Base-by-base conservation (phyloP, 2,113 vertebrate genomes). In the Rhynchopsitta pachyrhyncha region DNA sequence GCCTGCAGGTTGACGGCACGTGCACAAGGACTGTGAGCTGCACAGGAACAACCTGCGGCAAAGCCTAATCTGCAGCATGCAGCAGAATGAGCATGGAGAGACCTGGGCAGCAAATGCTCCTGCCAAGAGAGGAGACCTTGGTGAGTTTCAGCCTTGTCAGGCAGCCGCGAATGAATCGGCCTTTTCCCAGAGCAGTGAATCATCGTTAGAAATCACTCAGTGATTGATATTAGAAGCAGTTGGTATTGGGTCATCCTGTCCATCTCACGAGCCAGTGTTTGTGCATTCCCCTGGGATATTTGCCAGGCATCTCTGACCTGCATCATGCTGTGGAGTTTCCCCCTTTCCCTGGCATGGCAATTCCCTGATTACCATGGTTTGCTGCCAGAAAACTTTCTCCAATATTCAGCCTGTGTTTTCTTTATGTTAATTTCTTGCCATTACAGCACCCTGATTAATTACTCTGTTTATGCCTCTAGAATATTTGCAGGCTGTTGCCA, bases 371-470 rank as follows among this genome's bases (percentile, higher is more conserved):
- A 80, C 66, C 59, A 3, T 2, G 41, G 27, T 76, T 89, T 90
- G 47, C 82, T 82, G 92, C 74, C 84, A 88, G 87, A 76, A 92
- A 92, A 90, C 71, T 94, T 93, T 47, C 85, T 93, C 73, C 17
- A 3, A 2, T 92, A 93, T 71, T 76, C 87, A 53, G 46, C 55
- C 82, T 88, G 78, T 74, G 79, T 93, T 96, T 90, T 83, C 92
- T 47, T 70, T 92, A 81, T 88, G 93, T 74, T 96, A 92, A 95
- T 96, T 96, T 93, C 93, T 81, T 88, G 75, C 94, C 88, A 29
- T 96, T 94, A 81, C 42, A 83, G 92, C 75, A 59, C 68, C 66
- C 90, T 94, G 78, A 94, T 95, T 88, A 96, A 93, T 96, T 93
- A 83, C 82, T 80, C 87, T 94, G 88, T 95, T 93, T 93, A 92